Base-by-base conservation (phyloP, 2,888 invertebrate genomes). In the Didymodactylos carnosus region DNA sequence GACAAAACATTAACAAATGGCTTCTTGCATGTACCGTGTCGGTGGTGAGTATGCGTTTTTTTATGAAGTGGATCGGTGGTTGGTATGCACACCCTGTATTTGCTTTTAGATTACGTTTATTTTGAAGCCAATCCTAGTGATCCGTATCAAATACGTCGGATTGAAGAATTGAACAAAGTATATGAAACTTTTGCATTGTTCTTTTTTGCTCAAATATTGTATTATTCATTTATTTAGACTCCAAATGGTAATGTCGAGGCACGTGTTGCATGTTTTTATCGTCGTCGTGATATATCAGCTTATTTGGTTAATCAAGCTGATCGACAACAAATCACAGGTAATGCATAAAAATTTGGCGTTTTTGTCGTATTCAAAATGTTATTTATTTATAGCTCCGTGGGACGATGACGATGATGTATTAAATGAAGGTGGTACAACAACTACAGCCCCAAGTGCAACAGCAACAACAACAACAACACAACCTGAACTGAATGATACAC, bases 241-340 rank as follows among this genome's bases (percentile, higher is more conserved):
- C 72, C 75, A 14, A 70, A 43, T 70, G 75, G 75, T 11, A 72
- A 72, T 72, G 75, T 75, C 10, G 72, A 75, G 71, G 73, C 76
- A 69, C 70, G 69, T 39, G 73, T 73, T n/a, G 70, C 71, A 41
- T 74, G 73, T 29, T 72, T 69, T n/a, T 72, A 53, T 29, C 75
- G 72, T 39, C 70, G 72, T 39, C 73, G 53, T 27, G 75, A 72
- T 23, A 75, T 73, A 43, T 72, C 75, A 0, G 27, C 73, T 2
- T 53, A 72, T n/a, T 41, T 70, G 16, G 70, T 75, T 16, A 72
- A 71, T 16, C 62, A 71, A 69, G 74, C 71, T 13, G 74, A 62
- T 62, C 62, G 62, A n/a, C 62, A 35, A 35, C 29, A 62, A 62
- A 27, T 62, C 62, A 35, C 29, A n/a, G 62, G 62, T 62, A 62